Evolutionary conservation across 2,113 vertebrate species (phyloP).

Genomic region (Neodon shergylaensis): DNA sequence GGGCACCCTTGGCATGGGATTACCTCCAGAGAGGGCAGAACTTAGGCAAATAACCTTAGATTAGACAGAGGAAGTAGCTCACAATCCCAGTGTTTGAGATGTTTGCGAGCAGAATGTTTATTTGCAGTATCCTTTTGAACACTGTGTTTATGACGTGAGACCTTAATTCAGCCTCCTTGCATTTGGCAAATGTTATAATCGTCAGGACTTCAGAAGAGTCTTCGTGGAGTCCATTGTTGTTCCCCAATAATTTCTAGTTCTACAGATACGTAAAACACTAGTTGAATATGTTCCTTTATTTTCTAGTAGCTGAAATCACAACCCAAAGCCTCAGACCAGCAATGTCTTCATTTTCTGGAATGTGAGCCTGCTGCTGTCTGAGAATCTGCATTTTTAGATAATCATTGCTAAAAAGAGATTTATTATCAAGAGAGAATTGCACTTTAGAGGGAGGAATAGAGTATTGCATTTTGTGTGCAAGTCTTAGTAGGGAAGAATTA

Average conservation of each 20-base stretch:
- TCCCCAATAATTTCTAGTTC: neutral
- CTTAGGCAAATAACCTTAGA: neutral
- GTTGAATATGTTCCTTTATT: slow-evolving; percentile 17
- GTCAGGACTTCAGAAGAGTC: neutral
- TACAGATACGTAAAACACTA: neutral
- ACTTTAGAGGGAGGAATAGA: neutral
- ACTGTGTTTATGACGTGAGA: slow-evolving; percentile 5
- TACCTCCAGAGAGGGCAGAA: neutral
- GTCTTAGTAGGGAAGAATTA: neutral
- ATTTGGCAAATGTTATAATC: neutral
- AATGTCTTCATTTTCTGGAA: neutral
- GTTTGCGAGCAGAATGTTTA: neutral
- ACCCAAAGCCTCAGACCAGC: neutral
- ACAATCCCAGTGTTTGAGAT: neutral
- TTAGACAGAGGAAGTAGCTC: neutral
- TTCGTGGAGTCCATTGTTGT: neutral
- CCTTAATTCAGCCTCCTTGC: neutral
- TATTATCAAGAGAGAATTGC: neutral
- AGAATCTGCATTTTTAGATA: neutral
- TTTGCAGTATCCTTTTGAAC: neutral
- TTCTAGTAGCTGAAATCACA: neutral
- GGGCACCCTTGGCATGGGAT: neutral
- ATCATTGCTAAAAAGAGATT: slow-evolving; percentile 5
- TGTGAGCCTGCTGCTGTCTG: neutral
- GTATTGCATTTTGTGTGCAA: neutral